Evolutionary conservation across 2,113 vertebrate species (phyloP).

Genomic region (Percina caprodes): DNA sequence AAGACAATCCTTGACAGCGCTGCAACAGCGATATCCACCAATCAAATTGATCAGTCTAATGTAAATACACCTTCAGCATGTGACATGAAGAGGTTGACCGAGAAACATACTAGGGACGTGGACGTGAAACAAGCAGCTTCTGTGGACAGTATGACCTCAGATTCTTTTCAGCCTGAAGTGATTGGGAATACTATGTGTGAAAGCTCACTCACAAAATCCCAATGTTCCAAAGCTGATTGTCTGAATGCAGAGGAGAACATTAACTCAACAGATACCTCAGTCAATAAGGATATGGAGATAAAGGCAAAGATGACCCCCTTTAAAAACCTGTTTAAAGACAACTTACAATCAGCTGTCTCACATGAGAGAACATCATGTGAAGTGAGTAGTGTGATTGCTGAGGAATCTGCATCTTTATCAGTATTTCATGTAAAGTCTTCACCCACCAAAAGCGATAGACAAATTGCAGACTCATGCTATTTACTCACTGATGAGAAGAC

Average conservation of each 20-base stretch:
- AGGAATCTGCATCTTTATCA: conserved; percentile 45
- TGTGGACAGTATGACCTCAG: conserved; percentile 20
- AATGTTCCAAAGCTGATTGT: conserved; percentile 10
- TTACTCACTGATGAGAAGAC: conserved; percentile 15
- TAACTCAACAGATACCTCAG: conserved; percentile 14
- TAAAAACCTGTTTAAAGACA: conserved; percentile 3
- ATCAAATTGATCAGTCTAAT: conserved; percentile 16
- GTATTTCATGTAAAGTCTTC: conserved; percentile 7
- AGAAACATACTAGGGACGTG: conserved; percentile 4
- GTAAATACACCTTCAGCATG: neutral
- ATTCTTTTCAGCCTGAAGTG: conserved; percentile 18
- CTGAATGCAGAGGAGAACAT: conserved; percentile 21
- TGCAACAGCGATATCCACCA: neutral
- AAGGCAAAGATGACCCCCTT: neutral
- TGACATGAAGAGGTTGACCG: conserved; percentile 6
- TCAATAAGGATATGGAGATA: conserved; percentile 7
- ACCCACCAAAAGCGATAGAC: conserved; percentile 9
- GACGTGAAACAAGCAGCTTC: conserved; percentile 8
- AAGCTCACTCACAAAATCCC: conserved; percentile 26
- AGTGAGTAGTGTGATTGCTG: conserved; percentile 1
- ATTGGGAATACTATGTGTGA: conserved; percentile 10
- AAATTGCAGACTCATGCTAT: conserved; percentile 3
- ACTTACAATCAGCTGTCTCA: conserved; percentile 41
- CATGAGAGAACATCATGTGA: conserved; percentile 50
- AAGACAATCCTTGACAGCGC: neutral